These are phyloP conservation scores for Polydrusus tereticollis DNA, from an alignment of 2,888 invertebrate genomes.

Conservation along the genomic window DNA sequence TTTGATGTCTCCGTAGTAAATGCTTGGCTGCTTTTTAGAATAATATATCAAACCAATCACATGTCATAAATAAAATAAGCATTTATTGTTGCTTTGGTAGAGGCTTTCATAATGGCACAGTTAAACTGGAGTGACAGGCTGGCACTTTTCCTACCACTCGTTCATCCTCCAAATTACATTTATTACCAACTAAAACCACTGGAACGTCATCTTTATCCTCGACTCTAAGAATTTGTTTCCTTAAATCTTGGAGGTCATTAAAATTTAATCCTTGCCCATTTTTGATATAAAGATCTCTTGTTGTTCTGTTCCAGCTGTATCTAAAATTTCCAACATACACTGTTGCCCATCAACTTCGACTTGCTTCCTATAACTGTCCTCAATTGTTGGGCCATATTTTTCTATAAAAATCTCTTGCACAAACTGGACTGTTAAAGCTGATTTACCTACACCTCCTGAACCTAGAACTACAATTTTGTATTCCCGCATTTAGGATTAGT, in stretches of 20 bases:
- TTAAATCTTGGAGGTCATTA: conserved; percentile 98
- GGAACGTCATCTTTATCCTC: conserved; percentile 97
- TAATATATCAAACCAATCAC: no score
- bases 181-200: conserved; percentile 99
- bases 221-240: conserved; percentile 99
- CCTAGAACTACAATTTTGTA: conserved; percentile 99
- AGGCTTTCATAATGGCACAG: conserved; percentile 99
- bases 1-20: no score
- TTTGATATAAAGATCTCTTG: conserved; percentile 99
- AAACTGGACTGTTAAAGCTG: conserved; percentile 96
- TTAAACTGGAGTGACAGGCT: conserved; percentile 97
- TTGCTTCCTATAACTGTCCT: conserved; percentile 99
- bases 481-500: conserved; percentile 86
- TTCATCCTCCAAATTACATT: conserved; percentile 99
- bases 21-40: no score
- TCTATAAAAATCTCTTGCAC: conserved; percentile 99
- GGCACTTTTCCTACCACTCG: conserved; percentile 99
- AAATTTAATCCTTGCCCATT: conserved; percentile 99
- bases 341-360: conserved; percentile 99
- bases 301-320: conserved; percentile 99
- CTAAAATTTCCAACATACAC: conserved; percentile 99
- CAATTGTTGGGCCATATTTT: conserved; percentile 99
- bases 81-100: conserved; percentile 99
- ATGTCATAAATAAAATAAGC: no score
- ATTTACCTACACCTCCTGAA: conserved; percentile 99